Conservation (phyloP, 2,113 vertebrate species). For the Microcebus griseorufus region DNA sequence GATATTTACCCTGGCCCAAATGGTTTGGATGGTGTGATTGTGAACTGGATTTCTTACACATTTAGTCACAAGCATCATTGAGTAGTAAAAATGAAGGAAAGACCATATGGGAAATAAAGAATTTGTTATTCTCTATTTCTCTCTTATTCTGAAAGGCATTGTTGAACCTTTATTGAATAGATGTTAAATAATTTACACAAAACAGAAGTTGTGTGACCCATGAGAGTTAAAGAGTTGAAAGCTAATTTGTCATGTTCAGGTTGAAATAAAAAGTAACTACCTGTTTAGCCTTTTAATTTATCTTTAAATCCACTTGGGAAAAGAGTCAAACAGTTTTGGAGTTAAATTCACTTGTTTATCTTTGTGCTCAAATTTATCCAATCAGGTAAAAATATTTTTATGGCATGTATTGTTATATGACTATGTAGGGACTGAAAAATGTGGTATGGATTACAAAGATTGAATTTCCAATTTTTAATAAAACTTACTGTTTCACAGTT, state of each 20-base stretch:
- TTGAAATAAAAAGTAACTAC: neutral
- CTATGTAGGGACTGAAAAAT: neutral
- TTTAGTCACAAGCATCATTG: slow-evolving; percentile 70
- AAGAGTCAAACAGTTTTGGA: neutral
- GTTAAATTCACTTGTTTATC: neutral
- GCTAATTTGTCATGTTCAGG: neutral
- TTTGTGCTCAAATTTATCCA: neutral
- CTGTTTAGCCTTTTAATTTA: neutral
- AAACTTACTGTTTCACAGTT: neutral
- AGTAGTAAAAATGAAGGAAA: slow-evolving; percentile 57
- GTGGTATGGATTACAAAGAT: slow-evolving; percentile 26
- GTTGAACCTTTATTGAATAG: slow-evolving; percentile 42
- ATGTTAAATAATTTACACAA: slow-evolving; percentile 32
- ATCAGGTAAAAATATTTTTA: neutral
- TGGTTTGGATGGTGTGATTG: slow-evolving; percentile 53
- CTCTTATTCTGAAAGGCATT: slow-evolving; percentile 36
- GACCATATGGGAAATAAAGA: neutral
- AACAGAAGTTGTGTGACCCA: neutral
- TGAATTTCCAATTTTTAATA: neutral
- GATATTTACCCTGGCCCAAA: slow-evolving; percentile 67
- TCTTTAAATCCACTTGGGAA: neutral
- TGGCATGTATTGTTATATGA: neutral
- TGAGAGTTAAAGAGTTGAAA: neutral
- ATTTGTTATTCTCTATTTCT: slow-evolving; percentile 44
- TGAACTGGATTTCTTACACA: slow-evolving; percentile 64